Percentiles rank a stretch among this genome's conserved stretches.
phyloP scores from a whole-genome alignment of 2,888 invertebrate genomes.

The Campopleginae sp. region DNA sequence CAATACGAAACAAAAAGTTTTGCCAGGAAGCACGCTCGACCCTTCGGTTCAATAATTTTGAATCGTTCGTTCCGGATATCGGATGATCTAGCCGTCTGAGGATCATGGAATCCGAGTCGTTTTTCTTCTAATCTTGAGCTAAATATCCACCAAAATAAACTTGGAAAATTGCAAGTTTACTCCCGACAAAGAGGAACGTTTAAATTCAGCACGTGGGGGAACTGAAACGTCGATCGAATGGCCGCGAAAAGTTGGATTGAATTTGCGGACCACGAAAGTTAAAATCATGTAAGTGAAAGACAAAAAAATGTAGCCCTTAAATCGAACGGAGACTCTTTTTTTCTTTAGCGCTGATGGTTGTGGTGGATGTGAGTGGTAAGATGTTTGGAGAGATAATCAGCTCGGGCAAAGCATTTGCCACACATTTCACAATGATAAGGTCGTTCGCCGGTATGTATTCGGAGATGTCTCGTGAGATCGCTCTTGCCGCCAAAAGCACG shows the following conservation, averaged over 20 bases:
- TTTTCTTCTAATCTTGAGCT: too few species aligned
- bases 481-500: conserved; percentile 95
- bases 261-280: background rate
- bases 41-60: background rate
- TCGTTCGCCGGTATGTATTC: conserved; percentile 95
- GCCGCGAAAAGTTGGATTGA: background rate
- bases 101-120: too few species aligned
- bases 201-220: too few species aligned
- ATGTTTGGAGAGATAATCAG: conserved; percentile 96
- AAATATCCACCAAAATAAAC: background rate
- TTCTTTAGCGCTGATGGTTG: conserved; percentile 87
- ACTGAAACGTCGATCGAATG: too few species aligned
- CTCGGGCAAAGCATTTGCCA: conserved; percentile 95
- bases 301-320: background rate
- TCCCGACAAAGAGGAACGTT: too few species aligned
- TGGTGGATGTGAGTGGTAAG: conserved; percentile 96
- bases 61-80: background rate
- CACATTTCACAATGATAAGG: conserved; percentile 97
- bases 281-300: background rate
- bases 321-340: background rate
- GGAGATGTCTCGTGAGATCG: conserved; percentile 93
- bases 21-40: background rate
- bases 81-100: background rate
- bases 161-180: background rate
- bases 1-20: background rate